Evolutionary conservation across 1,140 invertebrate genomes (phyloP).

Genomic region (Aphelenchoides avenae): DNA sequence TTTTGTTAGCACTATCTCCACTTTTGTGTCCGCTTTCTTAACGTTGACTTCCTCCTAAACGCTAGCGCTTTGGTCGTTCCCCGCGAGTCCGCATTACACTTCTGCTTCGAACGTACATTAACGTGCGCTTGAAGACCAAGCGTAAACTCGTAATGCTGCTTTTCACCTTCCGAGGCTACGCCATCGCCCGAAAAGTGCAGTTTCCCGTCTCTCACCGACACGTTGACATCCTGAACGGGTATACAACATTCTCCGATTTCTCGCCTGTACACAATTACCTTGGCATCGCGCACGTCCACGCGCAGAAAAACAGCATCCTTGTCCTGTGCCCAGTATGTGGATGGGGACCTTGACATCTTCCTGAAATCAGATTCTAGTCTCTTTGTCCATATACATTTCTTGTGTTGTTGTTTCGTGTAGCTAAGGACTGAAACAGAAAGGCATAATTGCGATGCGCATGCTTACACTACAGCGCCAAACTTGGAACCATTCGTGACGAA

Average conservation of each 20-base stretch:
- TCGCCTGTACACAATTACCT: not conserved
- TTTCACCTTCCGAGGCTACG: not conserved
- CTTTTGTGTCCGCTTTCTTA: no score
- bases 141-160: conserved; percentile 4
- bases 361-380: no score
- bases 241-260: not conserved
- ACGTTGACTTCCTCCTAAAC: no score
- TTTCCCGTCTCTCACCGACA: not conserved
- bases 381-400: no score
- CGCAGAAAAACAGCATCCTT: conserved; percentile 10
- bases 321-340: conserved; percentile 12
- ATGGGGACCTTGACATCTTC: no score
- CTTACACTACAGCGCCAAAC: no score
- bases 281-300: conserved; percentile 12
- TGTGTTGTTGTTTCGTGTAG: no score
- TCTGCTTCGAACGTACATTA: not conserved
- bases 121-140: conserved; percentile 8
- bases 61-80: conserved; percentile 1
- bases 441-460: no score
- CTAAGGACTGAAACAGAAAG: no score
- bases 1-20: conserved; percentile 15
- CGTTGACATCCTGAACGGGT: not conserved
- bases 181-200: conserved; percentile 1
- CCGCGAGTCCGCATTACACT: conserved; percentile 1
- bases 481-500: no score